A percentile compares a stretch with the other conserved stretches of the same genome.
Conservation (phyloP, 2,113 vertebrate genomes). For the Tichodroma muraria region DNA sequence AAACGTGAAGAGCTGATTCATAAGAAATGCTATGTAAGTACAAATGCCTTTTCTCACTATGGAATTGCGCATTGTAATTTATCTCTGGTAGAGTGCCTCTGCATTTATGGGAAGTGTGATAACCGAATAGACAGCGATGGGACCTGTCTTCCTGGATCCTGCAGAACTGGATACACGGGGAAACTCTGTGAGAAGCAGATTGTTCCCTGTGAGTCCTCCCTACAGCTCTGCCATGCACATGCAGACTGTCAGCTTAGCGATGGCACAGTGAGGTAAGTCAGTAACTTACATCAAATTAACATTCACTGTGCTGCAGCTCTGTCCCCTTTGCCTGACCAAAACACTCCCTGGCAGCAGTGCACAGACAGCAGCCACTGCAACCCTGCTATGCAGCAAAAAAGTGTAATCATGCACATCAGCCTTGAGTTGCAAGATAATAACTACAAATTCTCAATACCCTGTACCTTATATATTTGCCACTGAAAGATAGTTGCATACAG, state of each 20-base stretch:
- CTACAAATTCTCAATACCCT: neutral
- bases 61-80: neutral
- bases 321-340: neutral
- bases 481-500: neutral
- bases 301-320: neutral
- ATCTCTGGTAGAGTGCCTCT: slow-evolving; percentile 76
- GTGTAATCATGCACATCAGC: neutral
- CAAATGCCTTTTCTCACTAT: neutral
- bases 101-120: slow-evolving; percentile 79
- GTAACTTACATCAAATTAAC: neutral
- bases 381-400: neutral
- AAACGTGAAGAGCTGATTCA: neutral
- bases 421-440: neutral
- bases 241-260: slow-evolving; percentile 80
- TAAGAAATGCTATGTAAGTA: neutral
- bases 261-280: slow-evolving; percentile 68
- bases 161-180: slow-evolving; percentile 70
- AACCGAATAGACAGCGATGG: slow-evolving; percentile 76
- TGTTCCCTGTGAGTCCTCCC: slow-evolving; percentile 66
- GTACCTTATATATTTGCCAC: neutral
- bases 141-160: slow-evolving; percentile 75
- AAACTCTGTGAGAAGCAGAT: slow-evolving; percentile 75
- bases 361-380: neutral
- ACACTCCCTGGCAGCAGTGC: neutral
- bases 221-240: slow-evolving; percentile 79